Conservation (phyloP, 2,113 vertebrate genomes). For the Nansenia antarctica region DNA sequence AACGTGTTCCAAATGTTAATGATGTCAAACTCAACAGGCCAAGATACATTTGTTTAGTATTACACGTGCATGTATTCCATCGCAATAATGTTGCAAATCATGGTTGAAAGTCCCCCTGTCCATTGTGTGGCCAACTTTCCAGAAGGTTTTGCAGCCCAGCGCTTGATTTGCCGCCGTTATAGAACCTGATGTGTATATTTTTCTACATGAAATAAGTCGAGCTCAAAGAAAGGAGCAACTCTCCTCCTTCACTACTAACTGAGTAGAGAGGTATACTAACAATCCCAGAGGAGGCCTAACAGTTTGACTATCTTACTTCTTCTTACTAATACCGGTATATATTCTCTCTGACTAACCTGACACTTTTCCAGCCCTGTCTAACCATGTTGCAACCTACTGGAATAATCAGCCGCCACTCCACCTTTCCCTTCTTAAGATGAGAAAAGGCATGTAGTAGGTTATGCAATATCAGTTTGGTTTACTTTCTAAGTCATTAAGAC, state of each 20-base stretch:
- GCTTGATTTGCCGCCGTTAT: background rate
- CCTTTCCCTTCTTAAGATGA: background rate
- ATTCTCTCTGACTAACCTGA: background rate
- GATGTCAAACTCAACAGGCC: background rate
- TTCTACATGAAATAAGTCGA: background rate
- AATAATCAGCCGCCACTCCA: background rate
- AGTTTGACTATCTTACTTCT: background rate
- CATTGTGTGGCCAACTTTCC: constrained; percentile 50
- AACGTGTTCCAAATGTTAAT: background rate
- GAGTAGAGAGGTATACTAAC: background rate
- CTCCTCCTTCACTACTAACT: background rate
- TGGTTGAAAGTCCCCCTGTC: constrained; percentile 7
- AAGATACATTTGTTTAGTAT: too few relatives aligned
- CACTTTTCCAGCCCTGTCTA: too few relatives aligned
- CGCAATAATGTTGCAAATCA: background rate
- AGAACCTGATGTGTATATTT: background rate
- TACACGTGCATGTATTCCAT: too few relatives aligned
- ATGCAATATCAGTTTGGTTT: background rate
- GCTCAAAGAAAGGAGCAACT: too few relatives aligned
- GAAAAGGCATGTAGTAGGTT: background rate
- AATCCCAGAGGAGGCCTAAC: background rate
- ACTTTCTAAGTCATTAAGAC: background rate
- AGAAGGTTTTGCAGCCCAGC: background rate
- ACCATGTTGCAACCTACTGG: too few relatives aligned
- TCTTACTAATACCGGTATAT: background rate